These are phyloP conservation scores for Akabosia matsudoensis DNA, from an alignment of 1,140 invertebrate genomes.

Conservation along the genomic window DNA sequence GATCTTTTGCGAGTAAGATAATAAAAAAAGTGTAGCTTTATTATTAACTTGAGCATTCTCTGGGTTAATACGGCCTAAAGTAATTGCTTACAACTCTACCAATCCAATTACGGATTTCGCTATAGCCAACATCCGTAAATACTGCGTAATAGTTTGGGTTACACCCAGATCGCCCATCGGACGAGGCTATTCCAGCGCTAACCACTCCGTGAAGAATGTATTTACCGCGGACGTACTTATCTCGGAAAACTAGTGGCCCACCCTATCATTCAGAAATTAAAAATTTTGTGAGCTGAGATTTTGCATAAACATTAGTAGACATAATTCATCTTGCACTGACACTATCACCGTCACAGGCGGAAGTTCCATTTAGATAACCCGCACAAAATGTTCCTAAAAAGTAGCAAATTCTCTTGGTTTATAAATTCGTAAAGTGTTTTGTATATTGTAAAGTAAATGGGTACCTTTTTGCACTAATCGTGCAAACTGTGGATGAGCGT, in stretches of 20 bases:
- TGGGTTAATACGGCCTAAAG: background rate
- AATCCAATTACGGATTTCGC: background rate
- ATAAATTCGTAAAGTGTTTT: background rate
- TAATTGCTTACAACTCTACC: background rate
- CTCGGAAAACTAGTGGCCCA: background rate
- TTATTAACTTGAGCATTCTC: background rate
- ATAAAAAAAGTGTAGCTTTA: background rate
- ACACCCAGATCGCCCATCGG: slow-evolving; percentile 1
- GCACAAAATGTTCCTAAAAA: slow-evolving; percentile 14
- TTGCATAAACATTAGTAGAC: background rate
- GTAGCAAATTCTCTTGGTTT: background rate
- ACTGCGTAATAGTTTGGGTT: slow-evolving; percentile 6
- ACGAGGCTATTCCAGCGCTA: background rate
- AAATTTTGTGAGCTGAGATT: too few species aligned
- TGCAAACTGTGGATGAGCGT: slow-evolving; percentile 7
- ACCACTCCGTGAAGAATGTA: background rate
- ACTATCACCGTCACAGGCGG: slow-evolving; percentile 11
- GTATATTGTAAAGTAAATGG: too few species aligned
- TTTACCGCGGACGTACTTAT: background rate
- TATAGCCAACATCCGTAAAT: background rate
- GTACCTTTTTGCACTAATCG: background rate
- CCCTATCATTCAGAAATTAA: too few species aligned
- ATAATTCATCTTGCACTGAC: background rate
- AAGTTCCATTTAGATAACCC: background rate
- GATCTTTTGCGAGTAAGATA: background rate